Conservation (phyloP, 2,797 vertebrate species). For the Agapornis canus region DNA sequence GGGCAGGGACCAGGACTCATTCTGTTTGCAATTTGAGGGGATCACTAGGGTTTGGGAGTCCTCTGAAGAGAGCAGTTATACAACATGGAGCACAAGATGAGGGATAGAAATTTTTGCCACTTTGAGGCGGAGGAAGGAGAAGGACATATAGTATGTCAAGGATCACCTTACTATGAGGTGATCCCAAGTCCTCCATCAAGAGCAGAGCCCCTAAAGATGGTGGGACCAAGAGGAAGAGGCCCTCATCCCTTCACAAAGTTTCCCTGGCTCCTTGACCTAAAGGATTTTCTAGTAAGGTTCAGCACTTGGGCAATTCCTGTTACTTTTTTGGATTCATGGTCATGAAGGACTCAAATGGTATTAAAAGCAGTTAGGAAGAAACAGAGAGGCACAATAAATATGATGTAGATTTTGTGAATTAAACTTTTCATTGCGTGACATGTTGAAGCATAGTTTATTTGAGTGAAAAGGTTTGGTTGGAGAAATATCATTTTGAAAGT, state of each 20-base stretch:
- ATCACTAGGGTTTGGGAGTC: not conserved
- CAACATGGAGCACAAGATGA: not conserved
- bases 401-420: not conserved
- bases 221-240: not conserved
- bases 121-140: not conserved
- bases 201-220: not conserved
- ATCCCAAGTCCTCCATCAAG: not conserved
- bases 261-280: not conserved
- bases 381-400: not conserved
- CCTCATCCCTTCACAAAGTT: not conserved
- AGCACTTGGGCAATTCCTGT: not conserved
- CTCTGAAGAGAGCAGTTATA: fast-evolving
- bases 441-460: conserved; percentile 12
- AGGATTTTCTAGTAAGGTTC: not conserved
- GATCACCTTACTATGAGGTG: not conserved
- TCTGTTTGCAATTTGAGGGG: not conserved
- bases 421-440: not conserved
- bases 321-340: not conserved
- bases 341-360: not conserved
- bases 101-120: not conserved
- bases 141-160: not conserved
- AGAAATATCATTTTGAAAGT: not conserved
- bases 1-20: not conserved
- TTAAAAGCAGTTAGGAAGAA: not conserved
- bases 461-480: conserved; percentile 12